phyloP scores from a whole-genome alignment of 2,888 invertebrate genomes.

The Drosophila kambysellisi region DNA sequence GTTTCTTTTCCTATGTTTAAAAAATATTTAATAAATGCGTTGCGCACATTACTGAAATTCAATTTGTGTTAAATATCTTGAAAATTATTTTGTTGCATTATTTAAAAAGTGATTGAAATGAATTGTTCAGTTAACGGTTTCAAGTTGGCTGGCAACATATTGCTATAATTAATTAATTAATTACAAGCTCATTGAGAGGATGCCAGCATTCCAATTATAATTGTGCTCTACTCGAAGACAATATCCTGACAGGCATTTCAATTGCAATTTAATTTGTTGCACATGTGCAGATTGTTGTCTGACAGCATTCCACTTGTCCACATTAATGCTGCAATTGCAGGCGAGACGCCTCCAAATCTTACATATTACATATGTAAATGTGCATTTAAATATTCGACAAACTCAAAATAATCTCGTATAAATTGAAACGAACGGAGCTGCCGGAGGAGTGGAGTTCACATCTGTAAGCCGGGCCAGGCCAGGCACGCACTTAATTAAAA shows the following conservation, averaged over 20 bases:
- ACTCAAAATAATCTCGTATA: conserved; percentile 22
- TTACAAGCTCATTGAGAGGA: conserved; percentile 39
- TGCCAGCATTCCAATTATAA: conserved; percentile 34
- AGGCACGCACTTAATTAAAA: conserved; percentile 76
- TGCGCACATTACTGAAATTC: conserved; percentile 35
- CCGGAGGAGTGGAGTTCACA: conserved; percentile 50
- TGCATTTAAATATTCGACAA: conserved; percentile 33
- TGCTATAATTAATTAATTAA: conserved; percentile 1
- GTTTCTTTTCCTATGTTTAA: conserved; percentile 28
- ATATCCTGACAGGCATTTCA: conserved; percentile 31
- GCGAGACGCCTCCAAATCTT: conserved; percentile 11
- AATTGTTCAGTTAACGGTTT: conserved; percentile 21
- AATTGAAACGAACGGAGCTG: conserved; percentile 18
- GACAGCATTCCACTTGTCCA: conserved; percentile 31
- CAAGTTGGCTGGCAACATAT: conserved; percentile 1
- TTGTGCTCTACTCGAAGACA: conserved; percentile 16
- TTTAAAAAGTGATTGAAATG: not conserved
- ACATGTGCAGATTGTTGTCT: conserved; percentile 40
- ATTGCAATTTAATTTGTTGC: conserved; percentile 39
- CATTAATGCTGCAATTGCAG: conserved; percentile 44
- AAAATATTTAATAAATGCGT: conserved; percentile 60
- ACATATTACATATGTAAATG: conserved; percentile 5
- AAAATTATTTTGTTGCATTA: not conserved
- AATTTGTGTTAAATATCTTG: conserved; percentile 4
- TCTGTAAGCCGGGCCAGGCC: conserved; percentile 43